Conservation (phyloP, 2,113 vertebrate species). For the Gymnocephalus cernua region DNA sequence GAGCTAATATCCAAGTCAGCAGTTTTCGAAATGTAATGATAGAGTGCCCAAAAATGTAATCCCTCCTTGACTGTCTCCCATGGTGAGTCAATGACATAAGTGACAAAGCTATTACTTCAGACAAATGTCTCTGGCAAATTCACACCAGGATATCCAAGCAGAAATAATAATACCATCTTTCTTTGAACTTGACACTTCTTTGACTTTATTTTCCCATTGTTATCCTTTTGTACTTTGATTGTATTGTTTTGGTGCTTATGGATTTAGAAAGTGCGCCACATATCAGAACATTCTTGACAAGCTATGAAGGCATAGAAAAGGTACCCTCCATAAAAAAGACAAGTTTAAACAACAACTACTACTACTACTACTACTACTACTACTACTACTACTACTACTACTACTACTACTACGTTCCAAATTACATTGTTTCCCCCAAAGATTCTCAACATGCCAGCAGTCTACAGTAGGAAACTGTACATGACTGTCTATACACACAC, state of each 20-base stretch:
- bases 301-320: constrained; percentile 9
- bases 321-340: background rate
- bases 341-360: background rate
- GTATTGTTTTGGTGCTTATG: constrained; percentile 18
- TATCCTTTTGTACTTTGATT: constrained; percentile 33
- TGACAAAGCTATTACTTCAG: constrained; percentile 82
- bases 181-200: constrained; percentile 60
- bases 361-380: background rate
- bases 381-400: too few species aligned
- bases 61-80: constrained; percentile 80
- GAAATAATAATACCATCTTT: constrained; percentile 74
- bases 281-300: background rate
- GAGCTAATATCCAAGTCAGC: constrained; percentile 81
- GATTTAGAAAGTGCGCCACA: background rate
- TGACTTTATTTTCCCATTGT: constrained; percentile 47
- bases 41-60: constrained; percentile 82
- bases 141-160: constrained; percentile 71
- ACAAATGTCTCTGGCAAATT: constrained; percentile 80
- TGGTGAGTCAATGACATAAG: constrained; percentile 80
- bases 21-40: constrained; percentile 81
- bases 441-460: background rate
- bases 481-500: background rate
- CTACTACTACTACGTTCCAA: background rate
- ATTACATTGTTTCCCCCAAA: background rate
- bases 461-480: background rate